A percentile compares a stretch with the other conserved stretches of the same genome.
Conservation (phyloP, 1,140 invertebrate genomes). For the Cecropterus lyciades region DNA sequence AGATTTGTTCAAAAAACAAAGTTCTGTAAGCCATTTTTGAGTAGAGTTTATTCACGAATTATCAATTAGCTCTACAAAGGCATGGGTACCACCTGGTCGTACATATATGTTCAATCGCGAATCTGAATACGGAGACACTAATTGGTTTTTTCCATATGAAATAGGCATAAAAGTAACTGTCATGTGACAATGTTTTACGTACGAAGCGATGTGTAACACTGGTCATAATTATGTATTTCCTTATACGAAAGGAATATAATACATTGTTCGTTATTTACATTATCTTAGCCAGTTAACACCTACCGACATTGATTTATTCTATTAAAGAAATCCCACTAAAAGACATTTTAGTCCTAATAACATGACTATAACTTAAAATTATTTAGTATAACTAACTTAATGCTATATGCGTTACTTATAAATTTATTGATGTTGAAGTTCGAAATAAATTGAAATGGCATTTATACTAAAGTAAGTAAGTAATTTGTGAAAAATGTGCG, state of each 20-base stretch:
- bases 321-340: neutral
- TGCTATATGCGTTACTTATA: neutral
- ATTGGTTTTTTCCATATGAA: neutral
- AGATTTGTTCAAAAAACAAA: too few species aligned
- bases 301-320: neutral
- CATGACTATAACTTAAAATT: neutral
- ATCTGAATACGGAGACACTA: neutral
- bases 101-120: neutral
- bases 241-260: neutral
- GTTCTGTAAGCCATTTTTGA: too few species aligned
- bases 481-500: too few species aligned
- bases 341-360: too few species aligned
- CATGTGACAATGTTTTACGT: neutral
- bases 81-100: neutral
- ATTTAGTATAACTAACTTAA: neutral
- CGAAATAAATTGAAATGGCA: too few species aligned
- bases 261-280: neutral
- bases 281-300: neutral
- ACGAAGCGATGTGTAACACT: too few species aligned
- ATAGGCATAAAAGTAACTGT: neutral
- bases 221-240: neutral
- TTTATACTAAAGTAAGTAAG: too few species aligned
- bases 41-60: too few species aligned
- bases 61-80: too few species aligned
- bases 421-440: neutral